Evolutionary conservation across 2,797 vertebrate genomes (phyloP).

Genomic region (Ctenochaetus hawaiiensis): DNA sequence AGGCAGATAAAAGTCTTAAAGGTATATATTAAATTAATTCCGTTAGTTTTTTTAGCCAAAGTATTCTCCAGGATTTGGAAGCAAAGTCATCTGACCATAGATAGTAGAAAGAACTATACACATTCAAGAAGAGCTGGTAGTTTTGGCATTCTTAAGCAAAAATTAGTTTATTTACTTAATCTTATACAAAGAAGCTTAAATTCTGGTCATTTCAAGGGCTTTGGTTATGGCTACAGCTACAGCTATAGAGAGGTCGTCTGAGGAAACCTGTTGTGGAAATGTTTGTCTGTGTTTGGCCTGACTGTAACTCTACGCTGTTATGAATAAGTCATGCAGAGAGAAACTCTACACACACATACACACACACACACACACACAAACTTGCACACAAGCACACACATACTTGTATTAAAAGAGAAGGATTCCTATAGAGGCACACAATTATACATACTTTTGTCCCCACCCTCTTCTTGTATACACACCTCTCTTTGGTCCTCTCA

Average conservation of each 20-base stretch:
- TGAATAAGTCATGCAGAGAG: slow-evolving; percentile 71
- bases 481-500: not conserved
- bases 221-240: no score
- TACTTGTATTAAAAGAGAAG: slow-evolving; percentile 13
- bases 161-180: not conserved
- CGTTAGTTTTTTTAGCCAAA: not conserved
- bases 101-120: not conserved
- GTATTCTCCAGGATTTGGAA: not conserved
- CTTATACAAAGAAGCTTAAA: no score
- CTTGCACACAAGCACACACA: slow-evolving; percentile 11
- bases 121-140: not conserved
- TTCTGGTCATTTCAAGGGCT: not conserved
- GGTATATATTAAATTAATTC: no score
- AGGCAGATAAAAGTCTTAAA: not conserved
- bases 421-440: slow-evolving; percentile 25
- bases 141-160: not conserved
- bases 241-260: not conserved
- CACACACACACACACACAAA: not conserved
- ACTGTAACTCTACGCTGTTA: slow-evolving; percentile 62
- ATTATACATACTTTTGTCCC: slow-evolving; percentile 10
- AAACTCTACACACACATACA: slow-evolving; percentile 47
- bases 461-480: not conserved
- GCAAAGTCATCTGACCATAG: no score
- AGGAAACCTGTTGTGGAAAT: slow-evolving; percentile 31
- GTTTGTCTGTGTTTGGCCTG: slow-evolving; percentile 35